Percentiles rank a stretch among this genome's conserved stretches.
Evolutionary conservation across 2,888 invertebrate genomes (phyloP).

Genomic region (Meghimatium bilineatum): DNA sequence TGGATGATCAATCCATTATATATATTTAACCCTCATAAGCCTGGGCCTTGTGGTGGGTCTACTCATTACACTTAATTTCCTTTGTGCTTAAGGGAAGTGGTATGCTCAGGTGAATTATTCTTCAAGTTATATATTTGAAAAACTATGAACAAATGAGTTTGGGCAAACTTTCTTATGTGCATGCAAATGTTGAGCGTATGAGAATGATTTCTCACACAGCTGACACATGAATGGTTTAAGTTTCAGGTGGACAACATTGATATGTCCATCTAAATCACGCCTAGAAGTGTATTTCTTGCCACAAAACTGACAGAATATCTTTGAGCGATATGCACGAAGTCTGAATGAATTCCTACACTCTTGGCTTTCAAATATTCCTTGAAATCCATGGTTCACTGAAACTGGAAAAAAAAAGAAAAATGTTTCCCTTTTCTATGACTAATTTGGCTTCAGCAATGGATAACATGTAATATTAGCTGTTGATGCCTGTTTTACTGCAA

Average conservation of each 20-base stretch:
- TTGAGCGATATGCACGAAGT: slow-evolving; percentile 43
- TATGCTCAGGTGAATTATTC: not conserved
- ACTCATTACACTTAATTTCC: not conserved
- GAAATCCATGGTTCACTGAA: slow-evolving; percentile 33
- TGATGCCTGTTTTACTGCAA: not conserved
- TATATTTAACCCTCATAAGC: not conserved
- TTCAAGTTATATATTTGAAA: slow-evolving; percentile 9
- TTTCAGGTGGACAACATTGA: slow-evolving; percentile 48
- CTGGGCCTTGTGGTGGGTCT: slow-evolving; percentile 13
- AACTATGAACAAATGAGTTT: not conserved
- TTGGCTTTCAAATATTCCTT: slow-evolving; percentile 20
- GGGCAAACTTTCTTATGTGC: slow-evolving; percentile 43
- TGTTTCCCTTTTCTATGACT: slow-evolving; percentile 3
- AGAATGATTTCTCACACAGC: slow-evolving; percentile 45
- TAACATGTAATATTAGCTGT: not conserved
- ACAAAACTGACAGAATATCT: slow-evolving; percentile 42
- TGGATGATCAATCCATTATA: not conserved
- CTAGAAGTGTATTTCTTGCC: slow-evolving; percentile 42
- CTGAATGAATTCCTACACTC: slow-evolving; percentile 44
- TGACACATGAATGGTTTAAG: slow-evolving; percentile 47
- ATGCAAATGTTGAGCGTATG: slow-evolving; percentile 47
- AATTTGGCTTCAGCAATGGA: not conserved
- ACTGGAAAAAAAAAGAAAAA: not conserved
- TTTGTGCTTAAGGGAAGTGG: not conserved
- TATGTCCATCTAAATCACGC: slow-evolving; percentile 49